These are phyloP conservation scores for Pyralis farinalis DNA, from an alignment of 2,888 invertebrate species.

Conservation along the genomic window DNA sequence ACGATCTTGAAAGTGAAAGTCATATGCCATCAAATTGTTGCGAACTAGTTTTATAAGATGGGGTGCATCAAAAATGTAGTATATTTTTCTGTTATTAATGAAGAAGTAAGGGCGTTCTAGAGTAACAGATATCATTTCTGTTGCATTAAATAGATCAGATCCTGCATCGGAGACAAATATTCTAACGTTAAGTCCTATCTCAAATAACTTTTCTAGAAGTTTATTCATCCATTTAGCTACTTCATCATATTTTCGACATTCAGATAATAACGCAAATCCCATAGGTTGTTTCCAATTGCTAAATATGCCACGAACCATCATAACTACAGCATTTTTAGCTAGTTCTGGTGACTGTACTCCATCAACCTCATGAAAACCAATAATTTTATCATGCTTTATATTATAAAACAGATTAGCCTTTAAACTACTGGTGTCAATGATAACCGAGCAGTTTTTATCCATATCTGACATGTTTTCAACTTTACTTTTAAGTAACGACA, in stretches of 20 bases:
- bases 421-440: constrained; percentile 12
- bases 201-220: constrained; percentile 10
- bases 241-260: constrained; percentile 12
- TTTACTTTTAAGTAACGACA: neutral
- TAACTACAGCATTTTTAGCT: constrained; percentile 18
- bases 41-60: constrained; percentile 14
- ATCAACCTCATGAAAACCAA: constrained; percentile 18
- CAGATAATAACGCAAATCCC: constrained; percentile 16
- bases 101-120: constrained; percentile 19
- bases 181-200: constrained; percentile 7
- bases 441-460: constrained; percentile 4
- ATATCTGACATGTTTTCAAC: constrained; percentile 1
- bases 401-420: constrained; percentile 15
- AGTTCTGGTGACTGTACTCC: constrained; percentile 13
- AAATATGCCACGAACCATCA: constrained; percentile 19
- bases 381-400: constrained; percentile 18
- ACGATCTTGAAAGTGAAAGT: constrained; percentile 14
- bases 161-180: neutral
- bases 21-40: constrained; percentile 20
- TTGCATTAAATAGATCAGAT: neutral
- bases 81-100: constrained; percentile 18
- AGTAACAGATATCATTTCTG: constrained; percentile 6
- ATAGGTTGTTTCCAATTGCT: constrained; percentile 19
- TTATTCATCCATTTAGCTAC: constrained; percentile 11
- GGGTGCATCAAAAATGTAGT: constrained; percentile 19